A percentile compares a stretch with the other conserved stretches of the same genome.
Conservation (phyloP, 2,888 invertebrate genomes). For the Fabriciana adippe region DNA sequence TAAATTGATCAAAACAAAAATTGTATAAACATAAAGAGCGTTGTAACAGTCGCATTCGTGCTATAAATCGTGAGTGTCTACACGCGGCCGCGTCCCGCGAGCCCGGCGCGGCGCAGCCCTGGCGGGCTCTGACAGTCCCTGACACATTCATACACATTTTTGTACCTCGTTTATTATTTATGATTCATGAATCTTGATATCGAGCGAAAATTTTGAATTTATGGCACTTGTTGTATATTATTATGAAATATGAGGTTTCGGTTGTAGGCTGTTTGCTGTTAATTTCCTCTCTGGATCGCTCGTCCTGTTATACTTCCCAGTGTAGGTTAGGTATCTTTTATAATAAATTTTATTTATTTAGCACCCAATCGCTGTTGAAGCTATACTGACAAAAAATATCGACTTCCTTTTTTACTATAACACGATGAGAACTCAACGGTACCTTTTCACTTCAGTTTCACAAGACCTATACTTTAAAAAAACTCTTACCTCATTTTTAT, state of each 20-base stretch:
- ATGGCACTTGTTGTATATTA: conserved; percentile 25
- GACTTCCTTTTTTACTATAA: too few species aligned
- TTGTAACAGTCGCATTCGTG: background rate
- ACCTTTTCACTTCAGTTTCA: too few species aligned
- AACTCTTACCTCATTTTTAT: too few species aligned
- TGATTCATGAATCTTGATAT: conserved; percentile 37
- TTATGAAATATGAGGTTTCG: conserved; percentile 8
- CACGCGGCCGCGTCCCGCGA: background rate
- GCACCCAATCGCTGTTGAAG: too few species aligned
- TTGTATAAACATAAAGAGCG: conserved; percentile 1
- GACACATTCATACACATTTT: conserved; percentile 28
- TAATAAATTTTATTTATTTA: background rate
- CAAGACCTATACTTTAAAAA: too few species aligned
- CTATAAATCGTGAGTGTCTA: conserved; percentile 6
- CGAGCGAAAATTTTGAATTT: conserved; percentile 35
- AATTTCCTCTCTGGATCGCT: conserved; percentile 13
- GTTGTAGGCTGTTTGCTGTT: conserved; percentile 19
- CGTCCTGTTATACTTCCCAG: background rate
- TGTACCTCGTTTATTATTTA: conserved; percentile 37
- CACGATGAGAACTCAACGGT: too few species aligned
- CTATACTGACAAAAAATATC: too few species aligned
- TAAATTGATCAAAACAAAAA: background rate
- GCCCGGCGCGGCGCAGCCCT: background rate
- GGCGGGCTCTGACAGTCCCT: conserved; percentile 3
- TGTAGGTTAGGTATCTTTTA: background rate